A percentile compares a stretch with the other conserved stretches of the same genome.
These are phyloP conservation scores for Andrena bicolor DNA, from an alignment of 2,888 invertebrate genomes.

Conservation along the genomic window DNA sequence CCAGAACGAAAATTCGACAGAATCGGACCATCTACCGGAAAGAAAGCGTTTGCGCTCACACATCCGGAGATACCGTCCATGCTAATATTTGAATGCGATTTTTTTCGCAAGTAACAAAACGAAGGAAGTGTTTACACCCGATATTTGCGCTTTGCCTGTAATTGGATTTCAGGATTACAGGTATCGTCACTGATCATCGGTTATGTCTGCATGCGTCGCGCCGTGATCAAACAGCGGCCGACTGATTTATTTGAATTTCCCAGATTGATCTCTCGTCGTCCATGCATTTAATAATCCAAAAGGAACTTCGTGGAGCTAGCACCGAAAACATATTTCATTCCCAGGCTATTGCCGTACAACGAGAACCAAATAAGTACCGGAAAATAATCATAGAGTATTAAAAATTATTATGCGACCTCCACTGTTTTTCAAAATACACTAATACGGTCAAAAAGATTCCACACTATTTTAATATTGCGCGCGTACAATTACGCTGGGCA, in stretches of 20 bases:
- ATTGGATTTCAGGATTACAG: conserved; percentile 77
- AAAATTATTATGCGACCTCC: background rate
- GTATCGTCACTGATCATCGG: conserved; percentile 36
- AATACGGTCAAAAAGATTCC: too few species aligned
- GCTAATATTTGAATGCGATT: conserved; percentile 75
- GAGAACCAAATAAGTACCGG: background rate
- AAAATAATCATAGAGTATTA: background rate
- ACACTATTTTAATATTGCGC: too few species aligned
- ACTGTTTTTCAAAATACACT: too few species aligned
- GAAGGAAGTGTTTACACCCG: conserved; percentile 77
- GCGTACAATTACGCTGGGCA: too few species aligned
- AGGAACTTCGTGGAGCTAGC: conserved; percentile 13
- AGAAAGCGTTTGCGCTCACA: conserved; percentile 70
- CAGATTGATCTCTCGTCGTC: conserved; percentile 21
- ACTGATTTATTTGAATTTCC: conserved; percentile 50
- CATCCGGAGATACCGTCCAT: conserved; percentile 67
- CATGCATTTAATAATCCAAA: conserved; percentile 36
- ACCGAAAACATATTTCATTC: conserved; percentile 22
- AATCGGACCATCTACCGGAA: conserved; percentile 64
- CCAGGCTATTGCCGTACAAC: conserved; percentile 18
- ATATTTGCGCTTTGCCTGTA: conserved; percentile 76
- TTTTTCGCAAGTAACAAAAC: conserved; percentile 68
- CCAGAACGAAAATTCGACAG: background rate
- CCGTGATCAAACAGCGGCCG: conserved; percentile 27
- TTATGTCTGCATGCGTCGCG: conserved; percentile 13